These are phyloP conservation scores for Anthophora plumipes DNA, from an alignment of 2,888 invertebrate species.

Conservation along the genomic window DNA sequence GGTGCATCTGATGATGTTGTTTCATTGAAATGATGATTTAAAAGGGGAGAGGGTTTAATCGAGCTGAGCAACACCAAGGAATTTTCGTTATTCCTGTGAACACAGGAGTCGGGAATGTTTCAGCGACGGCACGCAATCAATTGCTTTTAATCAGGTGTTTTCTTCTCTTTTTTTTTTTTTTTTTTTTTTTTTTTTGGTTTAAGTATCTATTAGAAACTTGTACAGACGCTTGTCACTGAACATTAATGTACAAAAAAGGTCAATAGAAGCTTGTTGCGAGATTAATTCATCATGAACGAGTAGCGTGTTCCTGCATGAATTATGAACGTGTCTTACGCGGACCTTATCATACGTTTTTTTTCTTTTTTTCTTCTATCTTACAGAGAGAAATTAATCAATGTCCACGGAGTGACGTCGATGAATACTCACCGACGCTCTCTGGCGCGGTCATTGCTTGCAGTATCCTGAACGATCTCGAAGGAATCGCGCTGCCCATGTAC, in stretches of 20 bases:
- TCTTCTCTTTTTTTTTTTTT: no score
- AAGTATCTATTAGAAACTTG: constrained; percentile 68
- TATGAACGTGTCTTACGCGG: constrained; percentile 36
- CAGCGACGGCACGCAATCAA: constrained; percentile 70
- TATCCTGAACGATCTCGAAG: constrained; percentile 92
- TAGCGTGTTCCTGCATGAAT: constrained; percentile 65
- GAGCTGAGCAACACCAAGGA: constrained; percentile 47
- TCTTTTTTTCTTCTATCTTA: not conserved
- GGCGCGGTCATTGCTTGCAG: constrained; percentile 92
- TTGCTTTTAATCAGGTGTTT: no score
- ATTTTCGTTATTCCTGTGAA: constrained; percentile 81
- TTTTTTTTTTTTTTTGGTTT: not conserved
- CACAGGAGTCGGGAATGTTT: constrained; percentile 80
- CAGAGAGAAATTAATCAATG: not conserved
- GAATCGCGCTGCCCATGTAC: constrained; percentile 92
- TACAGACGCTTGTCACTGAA: constrained; percentile 70
- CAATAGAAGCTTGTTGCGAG: constrained; percentile 69
- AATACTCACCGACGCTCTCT: constrained; percentile 87
- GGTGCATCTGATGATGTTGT: not conserved
- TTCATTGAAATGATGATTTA: not conserved
- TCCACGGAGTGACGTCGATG: not conserved
- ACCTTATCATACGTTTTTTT: not conserved
- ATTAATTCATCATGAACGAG: constrained; percentile 70
- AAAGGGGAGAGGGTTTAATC: not conserved
- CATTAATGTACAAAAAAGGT: constrained; percentile 73